Evolutionary conservation across 2,113 vertebrate genomes (phyloP), one percentile per base, ranked within the genome.

Genomic region (Trematomus loennbergii): DNA sequence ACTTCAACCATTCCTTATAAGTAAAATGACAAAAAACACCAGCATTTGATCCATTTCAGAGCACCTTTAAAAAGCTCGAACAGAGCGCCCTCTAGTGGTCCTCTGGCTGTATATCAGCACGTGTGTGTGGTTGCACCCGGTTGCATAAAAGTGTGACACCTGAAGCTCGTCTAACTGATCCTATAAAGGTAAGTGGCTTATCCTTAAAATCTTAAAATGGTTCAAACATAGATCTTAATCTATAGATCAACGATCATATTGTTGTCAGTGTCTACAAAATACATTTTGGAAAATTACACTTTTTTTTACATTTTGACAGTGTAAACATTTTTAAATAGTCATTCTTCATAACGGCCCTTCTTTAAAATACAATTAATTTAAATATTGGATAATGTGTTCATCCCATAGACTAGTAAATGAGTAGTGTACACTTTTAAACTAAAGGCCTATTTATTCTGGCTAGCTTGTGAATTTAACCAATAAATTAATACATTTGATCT

Each of bases 111-210:
- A 64, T 12, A n/a, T 25, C 65, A 46, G 12, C 62, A 52, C 73
- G 74, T 40, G 62, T 72, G 29, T 1, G 59, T 20, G 12, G 72
- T 49, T 78, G 52, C 3, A 4, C 22, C 22, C 46, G 12, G 46
- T 49, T 15, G 48, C 13, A 49, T 18, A 60, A 57, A 72, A 50
- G 75, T 59, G 70, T 64, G 48, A 70, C 78, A 66, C 36, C 67
- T 76, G 77, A 76, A 71, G 64, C 74, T 79, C 52, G 29, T 61
- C 72, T 53, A 63, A 53, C 53, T 59, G 75, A 80, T 87, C 78
- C 62, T 62, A 40, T 72, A 69, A 78, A 79, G 85, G 75, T 89
- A 86, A 88, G 83, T 81, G 73, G 60, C 33, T 76, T 73, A 61
- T 79, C 62, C 71, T 75, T 61, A 9, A 20, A n/a, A 50, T 8